These are phyloP conservation scores for Strongylocentrotus purpuratus DNA, from an alignment of 35 echinoderm and acorn worm species.

Conservation along the genomic window DNA sequence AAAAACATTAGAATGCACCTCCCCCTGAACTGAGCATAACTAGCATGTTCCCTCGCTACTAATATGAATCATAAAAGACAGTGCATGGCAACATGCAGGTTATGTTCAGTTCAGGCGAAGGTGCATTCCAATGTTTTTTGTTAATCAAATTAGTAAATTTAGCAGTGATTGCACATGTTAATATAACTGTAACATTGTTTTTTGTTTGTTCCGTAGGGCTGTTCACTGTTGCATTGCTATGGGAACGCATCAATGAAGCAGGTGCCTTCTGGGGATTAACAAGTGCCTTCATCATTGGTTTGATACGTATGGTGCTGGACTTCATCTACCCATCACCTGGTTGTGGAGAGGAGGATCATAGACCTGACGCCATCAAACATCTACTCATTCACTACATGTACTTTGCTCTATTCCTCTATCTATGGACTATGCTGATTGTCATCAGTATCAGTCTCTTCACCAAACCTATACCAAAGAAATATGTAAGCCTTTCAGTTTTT, in stretches of 20 bases:
- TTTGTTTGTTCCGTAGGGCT: background rate
- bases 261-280: constrained; percentile 91
- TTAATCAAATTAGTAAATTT: too few relatives aligned
- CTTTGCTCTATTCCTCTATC: constrained; percentile 70
- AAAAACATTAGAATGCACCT: too few relatives aligned
- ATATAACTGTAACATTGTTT: background rate
- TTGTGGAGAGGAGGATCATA: constrained; percentile 71
- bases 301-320: constrained; percentile 78
- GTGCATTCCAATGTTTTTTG: too few relatives aligned
- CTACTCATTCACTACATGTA: constrained; percentile 84
- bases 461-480: constrained; percentile 59
- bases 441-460: constrained; percentile 77
- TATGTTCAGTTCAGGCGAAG: too few relatives aligned
- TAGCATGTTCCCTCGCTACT: too few relatives aligned
- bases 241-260: constrained; percentile 31
- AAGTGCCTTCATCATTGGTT: constrained; percentile 58
- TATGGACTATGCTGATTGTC: constrained; percentile 58
- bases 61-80: too few relatives aligned
- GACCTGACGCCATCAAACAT: constrained; percentile 41
- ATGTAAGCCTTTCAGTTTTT: constrained; percentile 53
- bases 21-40: too few relatives aligned
- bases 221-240: constrained; percentile 21
- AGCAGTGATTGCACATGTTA: background rate
- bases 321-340: constrained; percentile 78
- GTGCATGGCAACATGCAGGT: too few relatives aligned